phyloP scores from a whole-genome alignment of 2,888 invertebrate species.

The Catotricha subobsoleta region DNA sequence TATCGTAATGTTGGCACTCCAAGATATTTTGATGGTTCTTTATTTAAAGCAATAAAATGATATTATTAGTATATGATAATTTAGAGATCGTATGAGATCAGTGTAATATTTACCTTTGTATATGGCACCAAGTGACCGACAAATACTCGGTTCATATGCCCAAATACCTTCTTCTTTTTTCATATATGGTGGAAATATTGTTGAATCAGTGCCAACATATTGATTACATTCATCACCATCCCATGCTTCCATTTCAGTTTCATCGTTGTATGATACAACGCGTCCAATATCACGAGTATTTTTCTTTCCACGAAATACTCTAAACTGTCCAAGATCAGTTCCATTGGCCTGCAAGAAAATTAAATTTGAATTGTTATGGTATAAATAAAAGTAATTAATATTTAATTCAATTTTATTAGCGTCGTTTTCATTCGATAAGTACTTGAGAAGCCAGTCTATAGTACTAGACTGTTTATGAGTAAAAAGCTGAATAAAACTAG shows the following conservation, averaged over 20 bases:
- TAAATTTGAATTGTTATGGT: no score
- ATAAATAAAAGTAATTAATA: no score
- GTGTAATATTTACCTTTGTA: no score
- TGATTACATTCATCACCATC: conserved; percentile 50
- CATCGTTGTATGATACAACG: conserved; percentile 50
- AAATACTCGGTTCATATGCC: conserved; percentile 59
- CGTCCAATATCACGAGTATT: conserved; percentile 55
- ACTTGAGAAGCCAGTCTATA: no score
- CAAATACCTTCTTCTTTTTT: conserved; percentile 40
- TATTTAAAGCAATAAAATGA: no score
- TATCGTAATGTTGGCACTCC: conserved; percentile 53
- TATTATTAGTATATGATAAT: no score
- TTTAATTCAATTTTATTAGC: no score
- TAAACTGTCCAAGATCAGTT: conserved; percentile 44
- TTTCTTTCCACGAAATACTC: conserved; percentile 56
- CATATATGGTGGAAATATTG: conserved; percentile 66
- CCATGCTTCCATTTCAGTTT: conserved; percentile 44
- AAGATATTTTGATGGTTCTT: conserved; percentile 39
- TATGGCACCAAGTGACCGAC: conserved; percentile 50
- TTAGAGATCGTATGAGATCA: no score
- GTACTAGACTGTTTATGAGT: no score
- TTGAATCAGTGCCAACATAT: conserved; percentile 68
- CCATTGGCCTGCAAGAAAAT: conserved; percentile 48
- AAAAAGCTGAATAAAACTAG: no score
- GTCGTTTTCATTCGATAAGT: no score